Evolutionary conservation across 2,113 vertebrate genomes (phyloP), one percentile per base, ranked within the genome.

Genomic region (Gopherus evgoodei): DNA sequence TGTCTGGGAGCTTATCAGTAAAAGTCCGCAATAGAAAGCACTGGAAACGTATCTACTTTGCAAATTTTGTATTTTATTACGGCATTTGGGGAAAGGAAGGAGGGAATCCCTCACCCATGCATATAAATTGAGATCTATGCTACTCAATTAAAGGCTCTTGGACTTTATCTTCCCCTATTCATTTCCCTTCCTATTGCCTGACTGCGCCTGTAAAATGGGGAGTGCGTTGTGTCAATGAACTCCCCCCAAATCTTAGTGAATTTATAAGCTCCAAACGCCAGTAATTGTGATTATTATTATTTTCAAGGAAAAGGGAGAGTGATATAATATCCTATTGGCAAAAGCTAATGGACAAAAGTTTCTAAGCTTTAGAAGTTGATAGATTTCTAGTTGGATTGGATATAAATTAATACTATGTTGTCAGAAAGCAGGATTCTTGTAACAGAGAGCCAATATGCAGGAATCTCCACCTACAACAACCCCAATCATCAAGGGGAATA

Each of bases 171-270:
- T 97, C 94, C 94, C 92, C 82, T 90, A 56, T 97, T 93, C 93
- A 96, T 97, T 98, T 98, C 97, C 94, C 93, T 98, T 97, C 97
- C 96, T 83, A 91, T 94, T 57, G 75, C 72, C 12, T 95, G 94
- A 88, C 96, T 86, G 90, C 89, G 96, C 89, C 83, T 49, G 59
- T 95, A 93, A 94, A 94, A 88, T 93, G 94, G 94, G 89, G 96
- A 95, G 92, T 54, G 87, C 97, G 44, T 95, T 96, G 95, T 95
- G 89, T 92, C 94, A 54, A 83, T 90, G 90, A 92, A 95, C 94
- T 50, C 84, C 96, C 89, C 65, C 52, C 52, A 19, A 53, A 90
- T 42, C 88, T 78, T 59, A 76, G 59, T 47, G 96, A 96, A 95
- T 94, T 95, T 93, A 78, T 93, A 96, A 95, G 85, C 78, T 72